phyloP scores from a whole-genome alignment of 2,113 vertebrate species.

The Saccopteryx leptura region DNA sequence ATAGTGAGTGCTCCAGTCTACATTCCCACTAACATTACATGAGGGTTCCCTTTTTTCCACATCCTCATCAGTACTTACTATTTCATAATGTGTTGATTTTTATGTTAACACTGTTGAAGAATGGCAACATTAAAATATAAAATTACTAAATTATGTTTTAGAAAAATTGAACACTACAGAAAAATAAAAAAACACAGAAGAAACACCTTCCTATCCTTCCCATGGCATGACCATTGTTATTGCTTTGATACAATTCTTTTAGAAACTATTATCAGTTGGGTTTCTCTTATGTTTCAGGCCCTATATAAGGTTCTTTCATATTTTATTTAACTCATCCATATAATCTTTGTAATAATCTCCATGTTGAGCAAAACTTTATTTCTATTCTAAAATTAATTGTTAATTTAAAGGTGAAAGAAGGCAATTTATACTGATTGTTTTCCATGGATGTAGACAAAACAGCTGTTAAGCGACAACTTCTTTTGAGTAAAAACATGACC shows the following conservation, averaged over 20 bases:
- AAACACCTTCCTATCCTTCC: neutral
- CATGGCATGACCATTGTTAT: neutral
- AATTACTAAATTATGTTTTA: neutral
- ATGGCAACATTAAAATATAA: neutral
- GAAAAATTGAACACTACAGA: neutral
- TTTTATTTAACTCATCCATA: slow-evolving; percentile 4
- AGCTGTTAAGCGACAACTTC: neutral
- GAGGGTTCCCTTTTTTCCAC: no score
- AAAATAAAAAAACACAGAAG: neutral
- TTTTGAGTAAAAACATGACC: neutral
- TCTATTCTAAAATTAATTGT: neutral
- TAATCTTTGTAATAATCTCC: neutral
- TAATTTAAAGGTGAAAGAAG: neutral
- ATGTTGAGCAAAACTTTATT: neutral
- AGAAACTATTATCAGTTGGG: neutral
- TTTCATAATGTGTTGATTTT: neutral
- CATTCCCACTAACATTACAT: no score
- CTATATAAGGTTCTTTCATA: neutral
- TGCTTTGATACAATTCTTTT: neutral
- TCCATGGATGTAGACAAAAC: neutral
- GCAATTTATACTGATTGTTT: neutral
- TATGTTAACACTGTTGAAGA: neutral
- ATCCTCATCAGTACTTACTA: no score
- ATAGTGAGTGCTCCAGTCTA: no score
- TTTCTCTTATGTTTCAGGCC: neutral